Conservation (phyloP, 2,797 vertebrate species). For the Nannoperca australis region DNA sequence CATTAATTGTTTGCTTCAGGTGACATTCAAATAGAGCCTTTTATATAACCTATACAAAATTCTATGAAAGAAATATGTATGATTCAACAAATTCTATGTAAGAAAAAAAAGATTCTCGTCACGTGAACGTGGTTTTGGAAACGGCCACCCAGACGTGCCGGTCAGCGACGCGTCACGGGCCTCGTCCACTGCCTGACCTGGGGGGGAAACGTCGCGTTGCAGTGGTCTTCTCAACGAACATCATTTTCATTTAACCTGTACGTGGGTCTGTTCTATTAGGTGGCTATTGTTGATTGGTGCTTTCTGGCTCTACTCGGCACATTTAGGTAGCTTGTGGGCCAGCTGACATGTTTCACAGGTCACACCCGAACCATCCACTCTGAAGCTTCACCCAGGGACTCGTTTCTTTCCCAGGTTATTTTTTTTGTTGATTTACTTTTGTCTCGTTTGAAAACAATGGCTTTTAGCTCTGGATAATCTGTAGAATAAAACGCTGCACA, state of each 20-base stretch:
- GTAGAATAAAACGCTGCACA: constrained; percentile 84
- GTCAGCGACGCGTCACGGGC: constrained; percentile 33
- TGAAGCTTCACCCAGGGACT: constrained; percentile 69
- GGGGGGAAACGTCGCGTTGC: neutral
- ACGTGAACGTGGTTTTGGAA: constrained; percentile 44
- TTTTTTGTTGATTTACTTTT: constrained; percentile 54
- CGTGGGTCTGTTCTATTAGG: constrained; percentile 55
- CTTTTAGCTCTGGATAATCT: constrained; percentile 79
- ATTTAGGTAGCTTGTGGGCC: constrained; percentile 55
- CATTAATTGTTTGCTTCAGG: constrained; percentile 77
- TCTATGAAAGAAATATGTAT: constrained; percentile 73
- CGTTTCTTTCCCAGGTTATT: constrained; percentile 47
- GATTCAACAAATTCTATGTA: constrained; percentile 71
- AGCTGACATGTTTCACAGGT: constrained; percentile 40
- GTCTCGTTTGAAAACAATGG: constrained; percentile 63
- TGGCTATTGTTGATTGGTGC: constrained; percentile 68
- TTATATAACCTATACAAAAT: constrained; percentile 79
- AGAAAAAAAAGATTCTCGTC: constrained; percentile 43
- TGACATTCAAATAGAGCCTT: constrained; percentile 76
- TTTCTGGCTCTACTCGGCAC: constrained; percentile 65
- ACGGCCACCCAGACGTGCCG: constrained; percentile 37
- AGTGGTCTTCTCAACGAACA: constrained; percentile 45
- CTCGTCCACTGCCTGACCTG: constrained; percentile 45
- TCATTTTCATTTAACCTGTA: constrained; percentile 47
- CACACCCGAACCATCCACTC: constrained; percentile 48